A percentile compares a stretch with the other conserved stretches of the same genome.
phyloP scores from a whole-genome alignment of 2,888 invertebrate genomes.

The Calameuta filiformis region DNA sequence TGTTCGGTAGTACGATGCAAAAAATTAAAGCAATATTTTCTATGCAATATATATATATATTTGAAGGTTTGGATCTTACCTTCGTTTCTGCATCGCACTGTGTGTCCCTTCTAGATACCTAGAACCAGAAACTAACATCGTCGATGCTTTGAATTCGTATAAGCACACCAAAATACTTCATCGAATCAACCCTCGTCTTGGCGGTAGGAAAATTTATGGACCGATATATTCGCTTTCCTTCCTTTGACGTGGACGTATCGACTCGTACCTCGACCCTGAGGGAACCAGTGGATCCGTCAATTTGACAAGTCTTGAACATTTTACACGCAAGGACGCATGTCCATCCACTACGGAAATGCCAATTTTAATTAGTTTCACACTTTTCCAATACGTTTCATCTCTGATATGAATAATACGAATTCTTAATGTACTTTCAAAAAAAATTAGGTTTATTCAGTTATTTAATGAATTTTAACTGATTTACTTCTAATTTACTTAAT shows the following conservation, averaged over 20 bases:
- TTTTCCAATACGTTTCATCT: neutral
- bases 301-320: neutral
- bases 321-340: neutral
- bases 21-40: no score
- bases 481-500: neutral
- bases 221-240: neutral
- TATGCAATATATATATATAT: no score
- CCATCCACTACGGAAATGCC: neutral
- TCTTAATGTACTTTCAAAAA: neutral
- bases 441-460: neutral
- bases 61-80: no score
- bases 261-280: neutral
- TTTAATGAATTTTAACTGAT: neutral
- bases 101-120: neutral
- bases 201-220: neutral
- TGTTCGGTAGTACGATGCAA: no score
- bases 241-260: neutral
- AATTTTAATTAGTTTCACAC: neutral
- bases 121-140: neutral
- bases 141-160: neutral
- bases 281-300: neutral
- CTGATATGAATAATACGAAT: neutral
- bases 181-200: neutral
- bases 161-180: neutral
- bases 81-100: neutral